Evolutionary conservation across 53 echinoderm and acorn worm species (phyloP), one percentile per base, ranked within the genome.

Genomic region (Apostichopus leukothele): DNA sequence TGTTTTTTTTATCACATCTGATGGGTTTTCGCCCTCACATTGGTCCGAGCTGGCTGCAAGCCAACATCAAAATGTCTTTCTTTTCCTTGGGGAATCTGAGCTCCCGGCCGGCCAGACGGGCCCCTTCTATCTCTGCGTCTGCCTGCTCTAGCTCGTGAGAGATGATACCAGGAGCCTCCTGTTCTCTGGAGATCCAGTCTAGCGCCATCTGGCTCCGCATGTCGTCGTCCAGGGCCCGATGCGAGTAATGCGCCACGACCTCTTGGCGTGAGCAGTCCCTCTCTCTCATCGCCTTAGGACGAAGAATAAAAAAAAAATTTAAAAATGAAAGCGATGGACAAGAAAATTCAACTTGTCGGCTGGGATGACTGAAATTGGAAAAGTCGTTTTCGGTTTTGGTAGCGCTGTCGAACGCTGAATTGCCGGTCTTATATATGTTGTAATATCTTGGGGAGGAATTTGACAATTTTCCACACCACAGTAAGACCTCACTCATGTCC

Each of bases 191-290:
- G 88, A 98, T 95, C 98, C 98, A 98, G 90, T 98, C 98, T 14
- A 98, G 93, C 11, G 98, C 98, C 98, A 98, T 98, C 94, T 98
- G 98, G 74, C 95, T 96, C 2, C 98, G 86, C 98, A 98, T 95
- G 93, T 98, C 98, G 63, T 98, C 98, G 78, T 98, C 98, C 26
- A 98, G 92, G 9, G 91, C 93, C 0, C 98, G 94, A 83, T 97
- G 97, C 11, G 98, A 94, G 89, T 94, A 94, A 75, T 95, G 98
- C 4, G 97, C 93, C 26, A 95, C 89, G 51, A 98, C 95, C 74
- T 96, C 95, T 71, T 98, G 95, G 5, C 98, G 91, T 39, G 95
- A 96, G 77, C 95, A 95, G 90, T 95, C 94, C 8, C 98, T 88
- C 59, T 98, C 98, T 7, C 98, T 89, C 98, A 98, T 98, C 25